These are phyloP conservation scores for Xanthorhoe designata DNA, from an alignment of 2,888 invertebrate genomes.

Conservation along the genomic window DNA sequence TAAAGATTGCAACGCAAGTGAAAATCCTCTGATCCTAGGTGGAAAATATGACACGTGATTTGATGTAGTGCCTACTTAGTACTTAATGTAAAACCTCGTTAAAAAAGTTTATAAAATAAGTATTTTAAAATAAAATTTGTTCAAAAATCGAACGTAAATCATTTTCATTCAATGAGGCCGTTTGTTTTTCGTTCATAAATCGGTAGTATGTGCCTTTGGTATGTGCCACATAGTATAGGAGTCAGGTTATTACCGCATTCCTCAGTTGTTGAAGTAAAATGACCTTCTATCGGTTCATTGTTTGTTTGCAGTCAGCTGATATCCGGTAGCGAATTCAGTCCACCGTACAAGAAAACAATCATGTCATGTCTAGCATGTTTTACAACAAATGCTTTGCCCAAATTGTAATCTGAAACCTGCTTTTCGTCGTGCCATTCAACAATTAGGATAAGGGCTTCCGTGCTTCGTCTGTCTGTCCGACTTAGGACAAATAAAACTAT, in stretches of 20 bases:
- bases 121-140: too few species aligned
- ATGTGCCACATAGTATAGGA: not conserved
- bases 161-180: not conserved
- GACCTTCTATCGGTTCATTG: conserved; percentile 12
- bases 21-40: too few species aligned
- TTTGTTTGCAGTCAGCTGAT: conserved; percentile 16
- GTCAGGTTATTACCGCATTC: conserved; percentile 16
- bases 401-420: not conserved
- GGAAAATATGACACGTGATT: too few species aligned
- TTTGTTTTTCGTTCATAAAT: not conserved
- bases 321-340: conserved; percentile 11
- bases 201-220: not conserved
- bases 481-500: not conserved
- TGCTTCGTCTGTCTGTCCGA: not conserved
- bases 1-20: too few species aligned
- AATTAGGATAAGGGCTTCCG: not conserved
- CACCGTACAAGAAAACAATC: not conserved
- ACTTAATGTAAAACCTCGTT: too few species aligned
- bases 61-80: too few species aligned
- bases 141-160: not conserved
- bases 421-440: not conserved
- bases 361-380: not conserved
- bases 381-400: not conserved
- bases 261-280: conserved; percentile 16
- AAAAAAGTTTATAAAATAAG: too few species aligned